Conservation (phyloP, 1,140 invertebrate genomes). For the Protaetia brevitarsis region DNA sequence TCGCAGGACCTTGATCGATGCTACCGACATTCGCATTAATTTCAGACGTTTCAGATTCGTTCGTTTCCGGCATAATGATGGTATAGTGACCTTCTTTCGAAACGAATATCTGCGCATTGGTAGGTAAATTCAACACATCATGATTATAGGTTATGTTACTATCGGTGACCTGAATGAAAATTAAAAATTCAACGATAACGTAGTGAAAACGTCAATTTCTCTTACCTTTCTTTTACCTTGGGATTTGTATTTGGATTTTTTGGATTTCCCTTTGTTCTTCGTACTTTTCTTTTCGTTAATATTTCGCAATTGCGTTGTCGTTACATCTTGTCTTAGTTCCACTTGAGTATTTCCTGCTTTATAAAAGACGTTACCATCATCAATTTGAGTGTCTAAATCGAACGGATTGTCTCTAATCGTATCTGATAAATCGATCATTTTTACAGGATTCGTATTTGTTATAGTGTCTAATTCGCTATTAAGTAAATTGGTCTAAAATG, state of each 20-base stretch:
- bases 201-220: neutral
- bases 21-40: neutral
- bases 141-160: neutral
- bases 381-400: neutral
- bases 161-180: neutral
- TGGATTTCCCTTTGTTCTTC: too few species aligned
- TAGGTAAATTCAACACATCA: neutral
- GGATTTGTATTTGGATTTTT: too few species aligned
- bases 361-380: neutral
- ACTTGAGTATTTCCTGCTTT: neutral
- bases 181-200: neutral
- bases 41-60: neutral
- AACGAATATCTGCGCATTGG: neutral
- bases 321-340: neutral
- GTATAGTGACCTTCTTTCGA: neutral
- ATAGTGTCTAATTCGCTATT: neutral
- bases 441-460: neutral
- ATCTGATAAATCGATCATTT: slow-evolving; percentile 5
- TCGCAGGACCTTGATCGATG: neutral
- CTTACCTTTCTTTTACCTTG: neutral
- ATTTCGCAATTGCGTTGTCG: neutral
- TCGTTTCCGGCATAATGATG: neutral
- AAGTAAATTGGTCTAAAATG: neutral
- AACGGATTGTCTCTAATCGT: slow-evolving; percentile 8
- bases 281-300: too few species aligned